Conservation (phyloP, 2,888 invertebrate genomes). For the Macrophya annulata region DNA sequence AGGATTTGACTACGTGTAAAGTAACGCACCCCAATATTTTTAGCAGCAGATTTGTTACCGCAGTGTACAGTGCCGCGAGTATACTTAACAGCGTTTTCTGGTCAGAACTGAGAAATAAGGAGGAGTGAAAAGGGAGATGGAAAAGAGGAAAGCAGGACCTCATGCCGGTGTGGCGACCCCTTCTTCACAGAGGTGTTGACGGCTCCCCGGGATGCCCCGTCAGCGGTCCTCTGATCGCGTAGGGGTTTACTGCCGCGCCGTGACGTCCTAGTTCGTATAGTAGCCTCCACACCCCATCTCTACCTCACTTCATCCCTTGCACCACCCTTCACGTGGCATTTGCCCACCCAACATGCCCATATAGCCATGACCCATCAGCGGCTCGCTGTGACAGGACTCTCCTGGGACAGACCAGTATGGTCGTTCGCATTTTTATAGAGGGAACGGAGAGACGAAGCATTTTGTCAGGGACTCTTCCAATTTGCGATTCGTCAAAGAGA, state of each 20-base stretch:
- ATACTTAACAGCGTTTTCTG: not conserved
- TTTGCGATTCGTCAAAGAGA: conserved; percentile 54
- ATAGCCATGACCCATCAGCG: conserved; percentile 74
- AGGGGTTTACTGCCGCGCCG: conserved; percentile 77
- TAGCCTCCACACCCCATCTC: conserved; percentile 66
- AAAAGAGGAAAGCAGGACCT: conserved; percentile 58
- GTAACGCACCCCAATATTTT: not conserved
- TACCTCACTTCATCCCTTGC: conserved; percentile 53
- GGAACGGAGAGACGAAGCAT: conserved; percentile 30
- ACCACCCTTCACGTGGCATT: conserved; percentile 60
- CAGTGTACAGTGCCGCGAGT: not conserved
- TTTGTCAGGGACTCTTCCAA: conserved; percentile 53
- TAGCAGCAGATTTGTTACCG: not conserved
- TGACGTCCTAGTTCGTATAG: conserved; percentile 77
- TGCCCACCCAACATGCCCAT: conserved; percentile 72
- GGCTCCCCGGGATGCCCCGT: conserved; percentile 78
- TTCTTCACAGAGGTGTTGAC: conserved; percentile 73
- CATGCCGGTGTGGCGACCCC: conserved; percentile 29
- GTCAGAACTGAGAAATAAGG: not conserved
- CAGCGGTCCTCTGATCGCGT: conserved; percentile 74
- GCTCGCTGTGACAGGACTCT: conserved; percentile 78
- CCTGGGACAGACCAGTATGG: conserved; percentile 68
- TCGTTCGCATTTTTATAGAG: conserved; percentile 54
- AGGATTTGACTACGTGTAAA: not conserved
- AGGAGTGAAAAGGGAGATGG: conserved; percentile 62